A percentile compares a stretch with the other conserved stretches of the same genome.
Evolutionary conservation across 2,888 invertebrate species (phyloP).

Genomic region (Microctonus brassicae): DNA sequence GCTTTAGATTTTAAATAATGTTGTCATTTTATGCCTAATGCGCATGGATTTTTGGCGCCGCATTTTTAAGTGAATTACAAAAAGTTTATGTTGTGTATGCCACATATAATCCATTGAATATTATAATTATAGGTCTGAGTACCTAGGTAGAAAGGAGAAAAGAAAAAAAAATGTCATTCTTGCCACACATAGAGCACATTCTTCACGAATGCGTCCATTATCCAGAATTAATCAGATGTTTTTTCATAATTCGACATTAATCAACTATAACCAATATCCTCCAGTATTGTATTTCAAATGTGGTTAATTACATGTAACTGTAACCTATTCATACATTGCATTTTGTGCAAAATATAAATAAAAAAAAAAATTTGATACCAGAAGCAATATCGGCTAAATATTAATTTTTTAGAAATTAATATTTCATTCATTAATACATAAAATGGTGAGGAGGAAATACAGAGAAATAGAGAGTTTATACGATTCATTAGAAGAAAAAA

Average conservation of each 20-base stretch:
- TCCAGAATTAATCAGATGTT: not conserved
- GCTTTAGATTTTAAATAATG: conserved; percentile 17
- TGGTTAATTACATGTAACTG: not conserved
- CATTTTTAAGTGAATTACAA: not conserved
- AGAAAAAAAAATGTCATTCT: not conserved
- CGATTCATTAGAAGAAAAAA: not conserved
- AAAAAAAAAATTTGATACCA: not conserved
- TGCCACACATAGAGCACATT: not conserved
- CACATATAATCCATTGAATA: not conserved
- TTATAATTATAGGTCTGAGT: not conserved
- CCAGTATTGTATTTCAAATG: not conserved
- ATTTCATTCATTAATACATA: not conserved
- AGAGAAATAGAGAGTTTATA: not conserved
- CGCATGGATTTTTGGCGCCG: not conserved
- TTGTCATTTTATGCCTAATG: not conserved
- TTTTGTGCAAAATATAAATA: not conserved
- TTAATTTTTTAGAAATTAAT: not conserved
- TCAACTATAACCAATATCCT: not conserved
- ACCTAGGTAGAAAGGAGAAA: not conserved
- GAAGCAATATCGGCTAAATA: not conserved
- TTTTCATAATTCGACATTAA: not conserved
- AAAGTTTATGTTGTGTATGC: not conserved
- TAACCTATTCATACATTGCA: not conserved
- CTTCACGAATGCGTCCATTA: not conserved
- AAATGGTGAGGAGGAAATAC: not conserved